These are phyloP conservation scores for zebrafish (Danio rerio) DNA, from an alignment of 2,113 vertebrate genomes.

Conservation along the genomic window DNA sequence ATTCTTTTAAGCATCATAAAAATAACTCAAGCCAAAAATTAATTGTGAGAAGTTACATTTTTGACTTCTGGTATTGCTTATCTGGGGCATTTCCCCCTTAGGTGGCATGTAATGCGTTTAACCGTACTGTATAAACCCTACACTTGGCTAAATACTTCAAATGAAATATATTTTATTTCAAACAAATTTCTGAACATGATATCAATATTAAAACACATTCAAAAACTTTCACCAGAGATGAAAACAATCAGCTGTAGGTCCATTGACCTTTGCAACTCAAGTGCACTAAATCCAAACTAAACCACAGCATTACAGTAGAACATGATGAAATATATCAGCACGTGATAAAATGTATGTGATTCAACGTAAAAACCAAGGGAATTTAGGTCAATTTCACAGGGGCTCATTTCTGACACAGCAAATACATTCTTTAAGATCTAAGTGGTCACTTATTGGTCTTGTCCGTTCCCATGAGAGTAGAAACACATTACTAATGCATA, in stretches of 20 bases:
- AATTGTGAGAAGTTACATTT: neutral
- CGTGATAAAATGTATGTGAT: neutral
- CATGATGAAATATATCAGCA: neutral
- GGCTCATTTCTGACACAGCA: neutral
- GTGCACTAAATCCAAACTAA: neutral
- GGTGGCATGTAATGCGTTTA: no score
- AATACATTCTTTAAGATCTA: conserved; percentile 6
- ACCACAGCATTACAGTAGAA: neutral
- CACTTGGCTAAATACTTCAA: neutral
- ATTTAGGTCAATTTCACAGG: neutral
- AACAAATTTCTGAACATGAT: neutral
- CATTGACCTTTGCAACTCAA: neutral
- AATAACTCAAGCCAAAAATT: neutral
- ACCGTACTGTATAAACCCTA: no score
- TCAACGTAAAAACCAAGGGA: neutral
- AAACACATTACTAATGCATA: conserved; percentile 16
- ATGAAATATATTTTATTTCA: neutral
- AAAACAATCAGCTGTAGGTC: neutral
- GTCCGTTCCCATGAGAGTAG: neutral
- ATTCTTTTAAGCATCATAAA: neutral
- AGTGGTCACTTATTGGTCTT: conserved; percentile 15
- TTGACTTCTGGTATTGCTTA: neutral
- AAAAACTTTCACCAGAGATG: neutral
- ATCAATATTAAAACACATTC: neutral
- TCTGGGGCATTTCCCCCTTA: neutral